Evolutionary conservation across 1,140 invertebrate species (phyloP).

Genomic region (Dendrolimus kikuchii): DNA sequence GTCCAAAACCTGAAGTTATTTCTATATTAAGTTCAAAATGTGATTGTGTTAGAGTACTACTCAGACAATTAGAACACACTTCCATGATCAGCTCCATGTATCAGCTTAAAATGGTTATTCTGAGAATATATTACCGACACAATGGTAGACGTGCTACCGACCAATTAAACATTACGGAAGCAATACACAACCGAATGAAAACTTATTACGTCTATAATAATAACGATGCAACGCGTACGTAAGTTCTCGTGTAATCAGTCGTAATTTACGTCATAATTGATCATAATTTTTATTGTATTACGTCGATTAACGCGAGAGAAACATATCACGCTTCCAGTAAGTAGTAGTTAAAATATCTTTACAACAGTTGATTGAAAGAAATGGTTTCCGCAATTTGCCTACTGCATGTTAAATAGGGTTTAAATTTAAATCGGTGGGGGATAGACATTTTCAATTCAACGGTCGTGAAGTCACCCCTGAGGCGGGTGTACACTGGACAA

Average conservation of each 20-base stretch:
- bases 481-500: no score
- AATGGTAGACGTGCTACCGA: constrained; percentile 19
- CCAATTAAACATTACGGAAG: constrained; percentile 36
- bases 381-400: no score
- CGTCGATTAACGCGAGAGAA: background rate
- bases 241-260: constrained; percentile 21
- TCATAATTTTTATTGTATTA: constrained; percentile 14
- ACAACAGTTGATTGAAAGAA: no score
- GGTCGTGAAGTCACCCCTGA: no score
- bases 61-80: constrained; percentile 22
- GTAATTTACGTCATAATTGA: constrained; percentile 22
- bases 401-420: no score
- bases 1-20: no score
- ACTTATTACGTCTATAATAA: constrained; percentile 28
- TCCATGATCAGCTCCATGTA: constrained; percentile 18
- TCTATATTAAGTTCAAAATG: background rate
- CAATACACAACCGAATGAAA: constrained; percentile 23
- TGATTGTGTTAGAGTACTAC: constrained; percentile 16
- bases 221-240: constrained; percentile 12
- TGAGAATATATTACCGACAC: constrained; percentile 22
- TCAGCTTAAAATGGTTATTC: constrained; percentile 24
- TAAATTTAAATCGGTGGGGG: no score
- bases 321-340: background rate
- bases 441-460: no score
- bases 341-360: no score